phyloP scores from a whole-genome alignment of 2,888 invertebrate species.

The Macaria notata region DNA sequence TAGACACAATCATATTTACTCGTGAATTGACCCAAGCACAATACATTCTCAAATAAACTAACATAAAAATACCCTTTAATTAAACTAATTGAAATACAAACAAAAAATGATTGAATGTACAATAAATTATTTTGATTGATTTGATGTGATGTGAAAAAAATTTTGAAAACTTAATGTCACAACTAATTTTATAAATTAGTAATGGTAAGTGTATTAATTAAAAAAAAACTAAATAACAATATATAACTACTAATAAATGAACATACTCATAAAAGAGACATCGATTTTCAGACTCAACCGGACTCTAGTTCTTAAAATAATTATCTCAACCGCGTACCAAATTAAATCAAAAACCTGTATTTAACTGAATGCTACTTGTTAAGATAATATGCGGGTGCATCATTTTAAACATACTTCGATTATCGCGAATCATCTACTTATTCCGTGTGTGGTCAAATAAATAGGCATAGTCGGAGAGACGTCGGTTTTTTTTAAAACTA shows the following conservation, averaged over 20 bases:
- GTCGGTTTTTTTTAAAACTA: not conserved
- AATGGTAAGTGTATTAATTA: too few species aligned
- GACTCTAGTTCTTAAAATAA: slow-evolving; percentile 27
- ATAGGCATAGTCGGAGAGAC: slow-evolving; percentile 8
- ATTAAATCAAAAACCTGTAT: slow-evolving; percentile 30
- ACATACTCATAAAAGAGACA: slow-evolving; percentile 14
- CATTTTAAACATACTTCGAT: slow-evolving; percentile 32
- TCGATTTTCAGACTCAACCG: slow-evolving; percentile 4
- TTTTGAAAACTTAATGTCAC: too few species aligned
- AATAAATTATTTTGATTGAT: too few species aligned
- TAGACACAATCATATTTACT: too few species aligned
- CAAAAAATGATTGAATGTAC: too few species aligned
- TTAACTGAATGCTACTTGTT: slow-evolving; percentile 33
- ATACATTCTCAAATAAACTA: too few species aligned
- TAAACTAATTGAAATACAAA: too few species aligned
- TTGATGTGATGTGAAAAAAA: too few species aligned
- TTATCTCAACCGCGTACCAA: slow-evolving; percentile 18
- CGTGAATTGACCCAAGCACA: too few species aligned
- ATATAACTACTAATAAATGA: not conserved
- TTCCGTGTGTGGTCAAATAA: slow-evolving; percentile 31
- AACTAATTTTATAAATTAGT: too few species aligned
- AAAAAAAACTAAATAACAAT: too few species aligned
- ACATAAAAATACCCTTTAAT: too few species aligned
- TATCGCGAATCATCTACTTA: slow-evolving; percentile 27
- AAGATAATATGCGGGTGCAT: slow-evolving; percentile 33